Base-by-base conservation (phyloP, 2,888 invertebrate genomes). In the Diplolepis rosae region DNA sequence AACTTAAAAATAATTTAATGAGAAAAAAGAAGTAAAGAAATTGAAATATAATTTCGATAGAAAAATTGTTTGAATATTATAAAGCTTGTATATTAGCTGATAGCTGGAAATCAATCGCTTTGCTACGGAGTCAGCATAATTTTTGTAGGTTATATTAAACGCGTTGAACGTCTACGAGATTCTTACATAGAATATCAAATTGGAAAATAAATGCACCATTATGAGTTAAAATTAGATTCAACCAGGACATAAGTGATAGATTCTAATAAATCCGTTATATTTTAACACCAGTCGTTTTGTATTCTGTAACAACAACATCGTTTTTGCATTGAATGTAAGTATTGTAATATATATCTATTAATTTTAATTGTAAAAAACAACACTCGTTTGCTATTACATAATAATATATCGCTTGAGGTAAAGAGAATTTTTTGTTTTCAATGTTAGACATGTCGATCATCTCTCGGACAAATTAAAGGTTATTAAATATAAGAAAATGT, bases 1-100 rank as follows among this genome's bases (percentile, higher is more conserved):
- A 73, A 71, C 32, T 67, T n/a, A 30, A 28, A 70, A 69, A 42
- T 28, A 66, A 69, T 66, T 61, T 27, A 56, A 68, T 27, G 35
- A 68, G 65, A 51, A 45, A 66, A 51, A 30, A 30, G 13, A 68
- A 48, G 71, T 65, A 32, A 56, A 6, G 18, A 18, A 35, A n/a
- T 5, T 35, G 35, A 61, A 18, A 18, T 35, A 22, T 61, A 22
- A 35, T 61, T 61, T 61, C 39, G 39, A 24, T 61, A 42, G 27
- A 42, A 15, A 9, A 48, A 48, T 32, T 61, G 24, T 61, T 61
- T 61, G 56, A 39, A 78, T 51, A 79, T 78, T 71, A 80, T 77
- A 80, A 77, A 73, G 82, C 85, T 84, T 83, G 83, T 83, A 82
- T 75, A 82, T 81, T 84, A 80, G 81, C 74, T 69, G 70, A 71